phyloP scores from a whole-genome alignment of 53 echinoderm and acorn worm genomes.

The Apostichopus leukothele region DNA sequence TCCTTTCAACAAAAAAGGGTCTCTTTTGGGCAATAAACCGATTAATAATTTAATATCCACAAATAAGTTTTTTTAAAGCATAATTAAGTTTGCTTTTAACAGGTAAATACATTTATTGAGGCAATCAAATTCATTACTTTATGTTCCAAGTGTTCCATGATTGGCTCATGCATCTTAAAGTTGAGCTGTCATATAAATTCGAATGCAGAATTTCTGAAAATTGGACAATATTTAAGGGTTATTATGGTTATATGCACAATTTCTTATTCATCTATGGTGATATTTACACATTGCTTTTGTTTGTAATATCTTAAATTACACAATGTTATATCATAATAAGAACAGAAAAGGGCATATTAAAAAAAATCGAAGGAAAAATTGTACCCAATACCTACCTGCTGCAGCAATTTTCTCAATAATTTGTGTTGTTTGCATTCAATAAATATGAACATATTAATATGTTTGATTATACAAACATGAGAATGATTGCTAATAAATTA shows the following conservation, averaged over 20 bases:
- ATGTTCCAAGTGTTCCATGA: not conserved
- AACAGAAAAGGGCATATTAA: not conserved
- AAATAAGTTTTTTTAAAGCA: not conserved
- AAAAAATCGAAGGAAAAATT: not conserved
- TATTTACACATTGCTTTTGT: not conserved
- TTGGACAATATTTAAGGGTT: not conserved
- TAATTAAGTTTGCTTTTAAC: not conserved
- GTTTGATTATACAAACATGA: not conserved
- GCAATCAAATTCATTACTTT: not conserved
- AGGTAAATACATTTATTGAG: not conserved
- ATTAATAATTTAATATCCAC: not conserved
- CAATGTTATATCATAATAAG: not conserved
- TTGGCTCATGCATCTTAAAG: not conserved
- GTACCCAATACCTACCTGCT: not conserved
- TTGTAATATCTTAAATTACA: not conserved
- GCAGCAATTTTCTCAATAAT: not conserved
- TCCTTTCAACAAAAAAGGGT: not conserved
- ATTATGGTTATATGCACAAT: not conserved
- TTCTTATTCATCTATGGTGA: conserved; percentile 5
- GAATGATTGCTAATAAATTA: not conserved
- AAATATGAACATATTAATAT: conserved; percentile 10
- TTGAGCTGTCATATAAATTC: not conserved
- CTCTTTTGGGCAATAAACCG: not conserved
- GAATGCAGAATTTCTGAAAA: not conserved
- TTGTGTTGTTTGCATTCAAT: not conserved